These are phyloP conservation scores for Calosoma granatense DNA, from an alignment of 1,140 invertebrate genomes.

Conservation along the genomic window DNA sequence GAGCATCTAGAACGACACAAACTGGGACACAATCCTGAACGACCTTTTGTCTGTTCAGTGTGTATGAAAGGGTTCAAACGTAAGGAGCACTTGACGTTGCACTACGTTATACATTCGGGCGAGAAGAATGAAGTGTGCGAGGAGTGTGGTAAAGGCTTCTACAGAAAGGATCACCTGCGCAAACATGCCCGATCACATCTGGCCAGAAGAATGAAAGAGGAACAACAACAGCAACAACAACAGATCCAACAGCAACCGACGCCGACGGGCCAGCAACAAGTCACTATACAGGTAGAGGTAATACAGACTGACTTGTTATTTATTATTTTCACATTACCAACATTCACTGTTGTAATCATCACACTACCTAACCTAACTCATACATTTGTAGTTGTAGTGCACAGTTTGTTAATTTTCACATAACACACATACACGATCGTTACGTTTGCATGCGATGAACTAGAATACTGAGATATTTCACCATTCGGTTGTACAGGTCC, in stretches of 20 bases:
- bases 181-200: conserved; percentile 68
- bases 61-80: conserved; percentile 71
- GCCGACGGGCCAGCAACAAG: conserved; percentile 19
- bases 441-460: too few relatives aligned
- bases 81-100: conserved; percentile 68
- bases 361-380: background rate
- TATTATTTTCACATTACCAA: conserved; percentile 11
- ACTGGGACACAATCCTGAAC: conserved; percentile 65
- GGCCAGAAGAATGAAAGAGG: conserved; percentile 57
- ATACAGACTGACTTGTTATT: conserved; percentile 5
- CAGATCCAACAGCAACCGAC: conserved; percentile 27
- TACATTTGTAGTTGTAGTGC: too few relatives aligned
- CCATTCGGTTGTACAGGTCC: too few relatives aligned
- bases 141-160: conserved; percentile 68
- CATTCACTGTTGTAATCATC: too few relatives aligned
- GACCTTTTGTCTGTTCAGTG: conserved; percentile 64
- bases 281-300: conserved; percentile 8
- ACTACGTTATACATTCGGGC: conserved; percentile 70
- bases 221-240: conserved; percentile 37
- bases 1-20: conserved; percentile 71
- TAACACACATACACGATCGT: too few relatives aligned
- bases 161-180: conserved; percentile 70
- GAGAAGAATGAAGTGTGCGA: conserved; percentile 60
- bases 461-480: too few relatives aligned
- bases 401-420: too few relatives aligned